Percentiles rank a stretch among this genome's conserved stretches.
Evolutionary conservation across 1,140 invertebrate species (phyloP).

Genomic region (Drosophila repletoides): DNA sequence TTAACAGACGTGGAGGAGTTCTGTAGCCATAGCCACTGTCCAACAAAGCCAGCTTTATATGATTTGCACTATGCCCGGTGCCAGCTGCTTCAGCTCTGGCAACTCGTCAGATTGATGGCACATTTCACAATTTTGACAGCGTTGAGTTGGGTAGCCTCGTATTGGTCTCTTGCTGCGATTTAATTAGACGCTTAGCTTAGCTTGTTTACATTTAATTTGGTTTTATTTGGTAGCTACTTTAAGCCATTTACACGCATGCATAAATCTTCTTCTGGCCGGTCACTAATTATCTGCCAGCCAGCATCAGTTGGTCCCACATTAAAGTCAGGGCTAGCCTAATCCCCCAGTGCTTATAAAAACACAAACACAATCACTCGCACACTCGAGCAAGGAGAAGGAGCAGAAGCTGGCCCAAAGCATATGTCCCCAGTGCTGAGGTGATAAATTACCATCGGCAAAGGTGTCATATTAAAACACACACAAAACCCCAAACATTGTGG

Average conservation of each 20-base stretch:
- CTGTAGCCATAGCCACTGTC: not conserved
- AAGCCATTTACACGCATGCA: conserved; percentile 76
- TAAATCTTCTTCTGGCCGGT: conserved; percentile 69
- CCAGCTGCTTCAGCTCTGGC: conserved; percentile 7
- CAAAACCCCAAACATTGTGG: conserved; percentile 75
- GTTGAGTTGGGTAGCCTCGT: conserved; percentile 25
- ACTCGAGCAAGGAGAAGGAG: not conserved
- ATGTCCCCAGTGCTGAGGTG: conserved; percentile 73
- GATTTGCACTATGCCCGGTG: conserved; percentile 17
- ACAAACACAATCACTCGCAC: not conserved
- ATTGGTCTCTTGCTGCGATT: conserved; percentile 47
- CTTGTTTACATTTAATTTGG: conserved; percentile 73
- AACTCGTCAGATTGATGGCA: conserved; percentile 56
- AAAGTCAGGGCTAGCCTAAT: conserved; percentile 63
- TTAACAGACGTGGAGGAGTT: conserved; percentile 40
- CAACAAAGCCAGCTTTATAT: conserved; percentile 20
- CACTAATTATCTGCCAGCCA: conserved; percentile 71
- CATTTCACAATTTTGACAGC: conserved; percentile 57
- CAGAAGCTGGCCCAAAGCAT: conserved; percentile 36
- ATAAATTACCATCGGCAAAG: conserved; percentile 80
- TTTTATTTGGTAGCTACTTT: conserved; percentile 66
- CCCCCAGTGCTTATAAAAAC: conserved; percentile 68
- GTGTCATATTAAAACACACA: conserved; percentile 74
- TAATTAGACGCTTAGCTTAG: conserved; percentile 76
- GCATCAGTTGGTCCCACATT: conserved; percentile 73